Base-by-base conservation (phyloP, 2,113 vertebrate species). In the Tyto alba region DNA sequence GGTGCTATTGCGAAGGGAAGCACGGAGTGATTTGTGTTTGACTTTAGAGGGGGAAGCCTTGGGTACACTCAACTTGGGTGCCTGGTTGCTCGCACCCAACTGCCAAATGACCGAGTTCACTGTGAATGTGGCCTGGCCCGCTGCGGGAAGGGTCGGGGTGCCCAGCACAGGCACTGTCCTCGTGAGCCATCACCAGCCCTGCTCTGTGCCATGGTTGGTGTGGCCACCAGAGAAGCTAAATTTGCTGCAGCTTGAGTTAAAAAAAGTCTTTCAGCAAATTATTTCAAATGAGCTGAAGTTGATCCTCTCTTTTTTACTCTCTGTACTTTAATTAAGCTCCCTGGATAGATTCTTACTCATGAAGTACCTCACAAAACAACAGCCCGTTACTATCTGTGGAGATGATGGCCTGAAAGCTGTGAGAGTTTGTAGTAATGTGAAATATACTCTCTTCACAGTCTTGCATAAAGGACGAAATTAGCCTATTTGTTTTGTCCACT, bases 21-120 rank as follows among this genome's bases (percentile, higher is more conserved):
- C 30, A 7, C 3, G 2, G 41, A 7, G 36, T 5, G 36, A 13
- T 9, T 3, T 0, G 4, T 53, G 53, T 34, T 50, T 48, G 73
- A 16, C 30, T 64, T 38, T 38, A 26, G 55, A 38, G 43, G 7
- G 23, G 34, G 47, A 60, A 26, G 11, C 23, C 40, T 64, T 38
- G n/a, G n/a, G n/a, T n/a, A n/a, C 20, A 30, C 5, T 62, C 48
- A 21, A 4, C 30, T 11, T 36, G 40, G 45, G 36, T 1, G 1
- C 10, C 27, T 29, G 63, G n/a, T 14, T 43, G 48, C 47, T 41
- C 2, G 1, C 38, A 11, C 36, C 21, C 53, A 45, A 9, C 16
- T 16, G 25, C 32, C 36, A 15, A 57, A 7, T 2, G n/a, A 4
- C 27, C 1, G 13, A 20, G 15, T 13, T 74, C 11, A 1, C 22